phyloP scores from a whole-genome alignment of 1,140 invertebrate genomes.

The Zophobas atratus region DNA sequence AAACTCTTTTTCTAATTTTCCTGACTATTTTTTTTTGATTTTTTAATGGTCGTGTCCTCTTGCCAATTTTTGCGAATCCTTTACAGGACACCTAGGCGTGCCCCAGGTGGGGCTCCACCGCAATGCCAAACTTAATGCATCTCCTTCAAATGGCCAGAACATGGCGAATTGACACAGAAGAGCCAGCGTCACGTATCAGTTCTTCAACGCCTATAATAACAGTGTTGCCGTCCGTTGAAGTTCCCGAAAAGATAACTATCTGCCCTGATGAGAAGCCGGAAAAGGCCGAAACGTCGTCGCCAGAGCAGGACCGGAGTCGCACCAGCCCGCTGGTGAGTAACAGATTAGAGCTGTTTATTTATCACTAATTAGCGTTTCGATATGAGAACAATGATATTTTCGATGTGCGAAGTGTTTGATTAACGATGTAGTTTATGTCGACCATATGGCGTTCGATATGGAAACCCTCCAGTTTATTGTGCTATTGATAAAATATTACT shows the following conservation, averaged over 20 bases:
- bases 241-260: constrained; percentile 32
- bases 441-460: constrained; percentile 25
- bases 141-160: constrained; percentile 56
- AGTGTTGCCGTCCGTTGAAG: constrained; percentile 54
- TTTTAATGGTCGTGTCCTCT: background rate
- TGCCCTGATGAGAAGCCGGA: constrained; percentile 15
- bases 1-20: no score
- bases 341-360: constrained; percentile 22
- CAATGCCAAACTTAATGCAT: constrained; percentile 59
- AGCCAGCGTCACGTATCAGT: constrained; percentile 31
- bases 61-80: background rate
- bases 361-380: constrained; percentile 2
- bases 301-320: constrained; percentile 20
- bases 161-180: constrained; percentile 59
- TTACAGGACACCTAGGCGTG: constrained; percentile 8
- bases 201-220: constrained; percentile 62
- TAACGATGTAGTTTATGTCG: background rate
- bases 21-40: no score
- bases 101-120: constrained; percentile 7
- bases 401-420: background rate
- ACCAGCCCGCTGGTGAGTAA: constrained; percentile 10
- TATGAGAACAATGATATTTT: constrained; percentile 1
- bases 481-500: constrained; percentile 2
- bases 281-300: background rate
- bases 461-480: constrained; percentile 4